These are phyloP conservation scores for Neoaliturus tenellus DNA, from an alignment of 2,888 invertebrate species.

Conservation along the genomic window DNA sequence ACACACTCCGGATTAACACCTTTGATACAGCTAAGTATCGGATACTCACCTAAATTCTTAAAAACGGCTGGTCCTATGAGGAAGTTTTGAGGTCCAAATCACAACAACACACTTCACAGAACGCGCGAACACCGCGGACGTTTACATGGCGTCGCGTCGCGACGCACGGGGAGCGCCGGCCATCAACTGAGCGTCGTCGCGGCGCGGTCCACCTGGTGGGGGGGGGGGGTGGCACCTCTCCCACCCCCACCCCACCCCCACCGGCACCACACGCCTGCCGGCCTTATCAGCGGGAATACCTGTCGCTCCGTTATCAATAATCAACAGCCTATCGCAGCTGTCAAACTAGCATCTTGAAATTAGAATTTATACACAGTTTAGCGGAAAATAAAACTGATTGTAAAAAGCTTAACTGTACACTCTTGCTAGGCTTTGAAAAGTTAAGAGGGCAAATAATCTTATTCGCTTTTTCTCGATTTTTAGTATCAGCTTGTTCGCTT, in stretches of 20 bases:
- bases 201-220: neutral
- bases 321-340: too few relatives aligned
- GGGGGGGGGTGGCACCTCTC: neutral
- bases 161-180: conserved; percentile 1
- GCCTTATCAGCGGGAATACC: neutral
- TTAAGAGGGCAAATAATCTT: too few relatives aligned
- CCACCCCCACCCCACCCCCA: neutral
- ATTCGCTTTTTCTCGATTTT: too few relatives aligned
- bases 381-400: too few relatives aligned
- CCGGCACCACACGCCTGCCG: neutral
- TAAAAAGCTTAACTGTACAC: too few relatives aligned
- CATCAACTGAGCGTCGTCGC: neutral
- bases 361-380: too few relatives aligned
- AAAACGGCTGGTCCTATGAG: neutral
- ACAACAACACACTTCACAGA: conserved; percentile 51
- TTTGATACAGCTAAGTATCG: neutral
- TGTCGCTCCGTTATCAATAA: neutral
- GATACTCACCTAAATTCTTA: neutral
- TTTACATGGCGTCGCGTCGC: conserved; percentile 28
- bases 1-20: too few relatives aligned
- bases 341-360: too few relatives aligned
- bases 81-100: neutral
- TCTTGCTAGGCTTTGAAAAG: too few relatives aligned
- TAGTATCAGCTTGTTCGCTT: too few relatives aligned
- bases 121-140: conserved; percentile 20